phyloP scores from a whole-genome alignment of 1,140 invertebrate genomes.

The Drosophila pruinosa region DNA sequence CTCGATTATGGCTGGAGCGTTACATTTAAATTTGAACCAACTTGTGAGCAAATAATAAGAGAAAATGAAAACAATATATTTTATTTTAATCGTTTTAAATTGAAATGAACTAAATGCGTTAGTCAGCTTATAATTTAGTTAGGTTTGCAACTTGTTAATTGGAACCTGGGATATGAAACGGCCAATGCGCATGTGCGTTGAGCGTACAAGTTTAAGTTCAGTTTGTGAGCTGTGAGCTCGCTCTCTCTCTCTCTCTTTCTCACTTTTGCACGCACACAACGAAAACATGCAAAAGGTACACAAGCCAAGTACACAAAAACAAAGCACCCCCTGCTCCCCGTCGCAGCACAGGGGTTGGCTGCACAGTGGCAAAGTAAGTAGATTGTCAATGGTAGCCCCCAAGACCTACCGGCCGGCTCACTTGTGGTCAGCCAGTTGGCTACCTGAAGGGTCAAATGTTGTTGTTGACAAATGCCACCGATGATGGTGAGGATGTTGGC shows the following conservation, averaged over 20 bases:
- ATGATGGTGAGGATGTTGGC: background rate
- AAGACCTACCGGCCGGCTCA: conserved; percentile 42
- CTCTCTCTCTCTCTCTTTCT: background rate
- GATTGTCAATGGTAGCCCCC: conserved; percentile 33
- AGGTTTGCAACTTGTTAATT: background rate
- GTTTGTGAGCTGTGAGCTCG: background rate
- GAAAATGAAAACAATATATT: background rate
- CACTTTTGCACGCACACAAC: background rate
- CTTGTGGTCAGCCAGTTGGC: conserved; percentile 37
- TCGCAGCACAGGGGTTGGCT: conserved; percentile 10
- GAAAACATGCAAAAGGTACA: background rate
- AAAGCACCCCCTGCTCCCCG: conserved; percentile 39
- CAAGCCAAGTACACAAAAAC: conserved; percentile 44
- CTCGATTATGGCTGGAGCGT: conserved; percentile 8
- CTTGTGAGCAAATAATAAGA: background rate
- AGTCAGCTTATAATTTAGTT: background rate
- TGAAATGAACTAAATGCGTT: no score
- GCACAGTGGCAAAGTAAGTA: conserved; percentile 19
- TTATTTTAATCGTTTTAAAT: no score
- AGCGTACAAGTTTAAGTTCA: background rate
- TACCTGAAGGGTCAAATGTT: conserved; percentile 35
- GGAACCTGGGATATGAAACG: conserved; percentile 14
- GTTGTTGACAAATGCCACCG: conserved; percentile 42
- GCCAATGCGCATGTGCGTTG: conserved; percentile 26
- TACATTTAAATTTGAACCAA: conserved; percentile 24